Conservation (phyloP, 1,140 invertebrate genomes). For the Megathymus violae region DNA sequence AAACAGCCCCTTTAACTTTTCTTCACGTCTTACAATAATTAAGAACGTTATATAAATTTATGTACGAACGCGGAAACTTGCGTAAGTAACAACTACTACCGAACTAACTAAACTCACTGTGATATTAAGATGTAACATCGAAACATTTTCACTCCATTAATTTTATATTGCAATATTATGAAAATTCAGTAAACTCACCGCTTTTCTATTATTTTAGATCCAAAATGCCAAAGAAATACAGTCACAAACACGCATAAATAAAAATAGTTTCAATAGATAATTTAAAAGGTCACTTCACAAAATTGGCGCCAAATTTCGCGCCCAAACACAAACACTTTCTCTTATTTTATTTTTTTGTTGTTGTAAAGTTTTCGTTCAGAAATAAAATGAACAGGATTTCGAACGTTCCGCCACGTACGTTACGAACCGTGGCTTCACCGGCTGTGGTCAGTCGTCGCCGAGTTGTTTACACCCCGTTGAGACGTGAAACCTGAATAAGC, state of each 20-base stretch:
- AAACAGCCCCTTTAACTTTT: constrained; percentile 42
- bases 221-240: constrained; percentile 41
- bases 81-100: constrained; percentile 38
- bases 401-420: constrained; percentile 65
- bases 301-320: constrained; percentile 53
- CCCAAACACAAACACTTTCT: constrained; percentile 55
- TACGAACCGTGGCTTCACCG: constrained; percentile 66
- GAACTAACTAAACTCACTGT: constrained; percentile 2
- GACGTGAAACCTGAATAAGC: constrained; percentile 53
- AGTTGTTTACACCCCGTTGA: constrained; percentile 62
- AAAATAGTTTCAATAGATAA: constrained; percentile 37
- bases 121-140: background rate
- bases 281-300: constrained; percentile 59
- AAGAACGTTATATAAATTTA: constrained; percentile 51
- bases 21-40: constrained; percentile 39
- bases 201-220: constrained; percentile 31
- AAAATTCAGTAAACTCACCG: constrained; percentile 43
- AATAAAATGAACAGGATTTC: constrained; percentile 43
- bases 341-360: constrained; percentile 38
- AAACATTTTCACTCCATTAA: constrained; percentile 20
- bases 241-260: constrained; percentile 57
- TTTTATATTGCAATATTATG: background rate
- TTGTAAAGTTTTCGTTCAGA: constrained; percentile 40
- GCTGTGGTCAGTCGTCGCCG: constrained; percentile 52
- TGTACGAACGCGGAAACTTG: constrained; percentile 55